Evolutionary conservation across 1,140 invertebrate genomes (phyloP), one percentile per base, ranked within the genome.

Genomic region (Rhagoletis zephyria): DNA sequence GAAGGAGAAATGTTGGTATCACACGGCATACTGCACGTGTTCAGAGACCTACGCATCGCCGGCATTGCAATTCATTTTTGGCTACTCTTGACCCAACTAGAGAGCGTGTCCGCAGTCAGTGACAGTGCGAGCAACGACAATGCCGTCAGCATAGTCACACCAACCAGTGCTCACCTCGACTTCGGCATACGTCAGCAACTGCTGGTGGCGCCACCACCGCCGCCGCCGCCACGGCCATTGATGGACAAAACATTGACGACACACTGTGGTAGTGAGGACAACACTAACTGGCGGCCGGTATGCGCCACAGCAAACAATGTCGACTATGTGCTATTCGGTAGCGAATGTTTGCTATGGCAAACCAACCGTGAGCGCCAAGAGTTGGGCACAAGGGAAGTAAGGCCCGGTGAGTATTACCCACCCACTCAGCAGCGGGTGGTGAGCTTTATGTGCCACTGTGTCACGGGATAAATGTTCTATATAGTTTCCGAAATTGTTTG

Each of bases 241-340:
- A 81, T 81, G 48, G 74, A 81, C 51, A 59, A 56, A 59, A n/a
- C 74, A 51, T 59, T 81, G 74, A 81, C 74, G 74, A 81, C 74
- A 56, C 16, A 81, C 51, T 81, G 74, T 12, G 48, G 48, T n/a
- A 19, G 45, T 48, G 48, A 51, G n/a, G 48, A 56, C 74, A 81
- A 5, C 74, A 3, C 74, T 81, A 81, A 16, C 48, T 81, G 74
- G 74, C n/a, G 48, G 7, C 48, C 74, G n/a, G 48, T 81, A 10
- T 81, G 74, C 56, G n/a, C 74, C 48, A 81, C 74, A 56, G 9
- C 48, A 1, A 81, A 81, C 48, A 51, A 9, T 81, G 74, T 81
- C 16, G 74, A 81, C 74, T 81, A 81, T 81, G 74, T 81, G 74
- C 74, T 81, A 16, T 81, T 81, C 19, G 48, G 48, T 51, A 81